These are phyloP conservation scores for Novumbra hubbsi DNA, from an alignment of 2,797 vertebrate genomes.

Conservation along the genomic window DNA sequence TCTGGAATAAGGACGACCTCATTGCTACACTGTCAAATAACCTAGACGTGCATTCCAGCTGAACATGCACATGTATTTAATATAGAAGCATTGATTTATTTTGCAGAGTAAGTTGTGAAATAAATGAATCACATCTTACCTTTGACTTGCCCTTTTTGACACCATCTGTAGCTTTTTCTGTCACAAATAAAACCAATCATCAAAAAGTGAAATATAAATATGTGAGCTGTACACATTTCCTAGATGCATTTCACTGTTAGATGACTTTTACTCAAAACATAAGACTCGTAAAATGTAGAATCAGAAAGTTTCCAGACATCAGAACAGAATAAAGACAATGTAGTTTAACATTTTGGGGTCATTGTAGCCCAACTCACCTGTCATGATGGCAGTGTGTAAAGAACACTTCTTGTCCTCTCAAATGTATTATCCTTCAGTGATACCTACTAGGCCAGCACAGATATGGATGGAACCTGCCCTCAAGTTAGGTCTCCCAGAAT, in stretches of 20 bases:
- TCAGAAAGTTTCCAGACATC: background rate
- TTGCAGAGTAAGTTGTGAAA: background rate
- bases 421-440: slow-evolving; percentile 38
- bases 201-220: slow-evolving; percentile 11
- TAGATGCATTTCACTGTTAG: background rate
- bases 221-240: background rate
- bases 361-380: slow-evolving; percentile 51
- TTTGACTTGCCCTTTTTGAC: slow-evolving; percentile 43
- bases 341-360: background rate
- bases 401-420: slow-evolving; percentile 19
- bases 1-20: background rate
- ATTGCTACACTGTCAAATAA: background rate
- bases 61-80: background rate
- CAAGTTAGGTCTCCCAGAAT: slow-evolving; percentile 23
- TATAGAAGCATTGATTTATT: background rate
- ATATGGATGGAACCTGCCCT: slow-evolving; percentile 17
- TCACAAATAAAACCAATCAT: slow-evolving; percentile 20
- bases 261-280: background rate
- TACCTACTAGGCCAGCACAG: slow-evolving; percentile 9
- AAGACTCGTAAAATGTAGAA: background rate
- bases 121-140: slow-evolving; percentile 49
- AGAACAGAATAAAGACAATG: background rate
- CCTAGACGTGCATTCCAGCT: background rate
- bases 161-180: slow-evolving; percentile 58
- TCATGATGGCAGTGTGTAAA: slow-evolving; percentile 49